phyloP scores from a whole-genome alignment of 1,140 invertebrate genomes.

The Trachymyrmex septentrionalis region DNA sequence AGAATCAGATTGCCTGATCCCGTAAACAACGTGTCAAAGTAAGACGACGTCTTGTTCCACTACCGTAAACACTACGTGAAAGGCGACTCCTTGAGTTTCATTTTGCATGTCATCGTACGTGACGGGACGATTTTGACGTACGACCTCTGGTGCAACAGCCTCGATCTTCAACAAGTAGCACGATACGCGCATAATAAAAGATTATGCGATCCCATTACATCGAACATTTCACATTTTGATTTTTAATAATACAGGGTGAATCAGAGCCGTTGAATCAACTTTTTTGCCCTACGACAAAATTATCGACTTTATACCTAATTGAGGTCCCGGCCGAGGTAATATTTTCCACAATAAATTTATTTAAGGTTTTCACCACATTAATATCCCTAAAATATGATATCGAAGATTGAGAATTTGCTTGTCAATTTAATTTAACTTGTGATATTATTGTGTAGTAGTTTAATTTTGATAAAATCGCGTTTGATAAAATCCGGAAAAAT shows the following conservation, averaged over 20 bases:
- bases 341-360: no score
- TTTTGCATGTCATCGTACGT: conserved; percentile 50
- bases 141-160: conserved; percentile 35
- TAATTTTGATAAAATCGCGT: no score
- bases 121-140: conserved; percentile 14
- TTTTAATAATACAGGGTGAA: not conserved
- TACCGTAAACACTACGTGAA: conserved; percentile 52
- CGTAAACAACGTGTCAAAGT: conserved; percentile 69
- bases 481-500: no score
- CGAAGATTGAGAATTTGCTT: no score
- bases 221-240: not conserved
- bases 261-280: no score
- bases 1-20: conserved; percentile 27
- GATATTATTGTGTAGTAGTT: no score
- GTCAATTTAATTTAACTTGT: no score
- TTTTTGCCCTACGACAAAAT: no score
- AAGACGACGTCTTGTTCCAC: conserved; percentile 42
- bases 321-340: no score
- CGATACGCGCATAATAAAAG: conserved; percentile 9
- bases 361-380: no score
- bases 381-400: no score
- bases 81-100: conserved; percentile 60
- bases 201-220: conserved; percentile 2
- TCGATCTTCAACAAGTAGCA: conserved; percentile 43
- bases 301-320: no score